Base-by-base conservation (phyloP, 2,888 invertebrate genomes). In the Merodon equestris region DNA sequence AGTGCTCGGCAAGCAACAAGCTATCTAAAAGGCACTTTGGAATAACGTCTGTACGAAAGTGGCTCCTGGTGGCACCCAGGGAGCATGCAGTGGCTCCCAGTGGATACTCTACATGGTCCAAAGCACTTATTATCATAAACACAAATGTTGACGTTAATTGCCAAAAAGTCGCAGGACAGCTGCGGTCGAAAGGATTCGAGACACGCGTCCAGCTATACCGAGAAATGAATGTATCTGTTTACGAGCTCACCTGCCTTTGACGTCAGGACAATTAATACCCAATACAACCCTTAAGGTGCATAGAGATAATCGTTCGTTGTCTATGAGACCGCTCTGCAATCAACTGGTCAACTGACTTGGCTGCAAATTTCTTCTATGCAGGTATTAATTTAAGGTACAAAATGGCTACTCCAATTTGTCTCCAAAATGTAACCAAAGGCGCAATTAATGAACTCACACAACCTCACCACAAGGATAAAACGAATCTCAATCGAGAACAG, bases 381-480 rank as follows among this genome's bases (percentile, higher is more conserved):
- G 38, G 73, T 79, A 79, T 79, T 74, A 79, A 79, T 79, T 70
- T 73, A 63, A 68, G 64, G 74, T 70, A 70, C 81, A 81, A 60
- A 74, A 42, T 70, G 57, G 66, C 64, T 70, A 81, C 66, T 81
- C 75, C 71, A 81, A 75, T 81, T 81, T 81, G 81, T 81, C 81
- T 81, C 81, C 81, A 81, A 81, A 81, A 67, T 61, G 66, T 81
- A 71, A 66, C 75, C 81, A 60, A 75, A 66, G 81, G 81, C 75
- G 42, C 66, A 74, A 81, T 81, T 71, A 81, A 81, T 71, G 75
- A 81, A 81, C 75, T 75, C 66, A 66, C 75, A 75, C 44, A 61
- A 42, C 61, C 67, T 57, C 53, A 42, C 45, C 51, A 19, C 42
- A 51, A 40, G 42, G 17, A 47, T 38, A 56, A 7, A 53, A 17